A percentile compares a stretch with the other conserved stretches of the same genome.
These are phyloP conservation scores for Aphis gossypii DNA, from an alignment of 1,140 invertebrate species.

Conservation along the genomic window DNA sequence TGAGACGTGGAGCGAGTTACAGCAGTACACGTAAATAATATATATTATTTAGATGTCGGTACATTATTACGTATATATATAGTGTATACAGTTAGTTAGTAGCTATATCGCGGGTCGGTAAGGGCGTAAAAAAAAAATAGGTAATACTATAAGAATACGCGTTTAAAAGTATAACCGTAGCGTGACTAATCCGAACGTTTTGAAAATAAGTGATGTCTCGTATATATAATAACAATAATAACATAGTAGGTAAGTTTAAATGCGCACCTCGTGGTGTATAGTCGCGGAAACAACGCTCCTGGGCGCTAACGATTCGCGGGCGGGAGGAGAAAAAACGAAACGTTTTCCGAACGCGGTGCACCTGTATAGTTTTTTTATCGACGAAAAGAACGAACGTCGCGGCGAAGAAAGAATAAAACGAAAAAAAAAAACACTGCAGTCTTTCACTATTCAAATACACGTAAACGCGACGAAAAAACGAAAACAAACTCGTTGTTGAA, in stretches of 20 bases:
- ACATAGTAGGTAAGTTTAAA: background rate
- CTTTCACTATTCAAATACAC: background rate
- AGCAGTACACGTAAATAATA: background rate
- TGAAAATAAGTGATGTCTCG: constrained; percentile 38
- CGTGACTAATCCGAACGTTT: constrained; percentile 45
- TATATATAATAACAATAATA: background rate
- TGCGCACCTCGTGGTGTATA: background rate
- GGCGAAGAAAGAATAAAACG: background rate
- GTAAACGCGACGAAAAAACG: background rate
- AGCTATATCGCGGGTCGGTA: background rate
- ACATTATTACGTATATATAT: background rate
- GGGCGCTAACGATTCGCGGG: background rate
- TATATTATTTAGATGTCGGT: background rate
- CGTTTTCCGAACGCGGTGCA: background rate
- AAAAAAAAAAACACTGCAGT: background rate
- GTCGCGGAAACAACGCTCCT: background rate
- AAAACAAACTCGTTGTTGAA: constrained; percentile 3
- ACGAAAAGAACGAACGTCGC: background rate
- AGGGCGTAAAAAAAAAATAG: constrained; percentile 30
- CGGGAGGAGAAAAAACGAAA: background rate
- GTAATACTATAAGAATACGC: background rate
- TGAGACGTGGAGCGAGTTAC: background rate
- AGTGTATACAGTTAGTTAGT: background rate
- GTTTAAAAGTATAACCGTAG: constrained; percentile 18
- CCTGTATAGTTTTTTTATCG: constrained; percentile 24